Conservation (phyloP, 2,113 vertebrate genomes). For the Chinchilla lanigera region DNA sequence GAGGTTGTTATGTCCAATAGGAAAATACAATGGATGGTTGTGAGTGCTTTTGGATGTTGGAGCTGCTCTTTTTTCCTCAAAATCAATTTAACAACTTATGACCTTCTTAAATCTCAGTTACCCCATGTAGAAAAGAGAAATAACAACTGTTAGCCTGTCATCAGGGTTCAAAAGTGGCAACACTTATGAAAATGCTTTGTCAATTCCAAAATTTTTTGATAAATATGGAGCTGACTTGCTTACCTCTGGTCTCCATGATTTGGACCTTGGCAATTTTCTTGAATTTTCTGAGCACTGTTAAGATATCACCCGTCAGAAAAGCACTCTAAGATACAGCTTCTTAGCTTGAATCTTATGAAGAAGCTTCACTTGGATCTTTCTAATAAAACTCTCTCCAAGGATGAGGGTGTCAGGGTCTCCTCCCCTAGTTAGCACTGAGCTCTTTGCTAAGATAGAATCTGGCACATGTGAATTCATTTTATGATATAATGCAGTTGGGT, state of each 20-base stretch:
- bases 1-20: conserved; percentile 15
- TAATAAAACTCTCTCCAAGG: background rate
- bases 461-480: background rate
- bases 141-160: background rate
- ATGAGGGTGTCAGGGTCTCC: background rate
- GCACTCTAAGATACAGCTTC: background rate
- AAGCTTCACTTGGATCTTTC: conserved; percentile 31
- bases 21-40: background rate
- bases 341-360: background rate
- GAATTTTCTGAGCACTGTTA: background rate
- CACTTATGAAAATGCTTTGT: background rate
- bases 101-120: conserved; percentile 20
- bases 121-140: conserved; percentile 34
- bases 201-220: background rate
- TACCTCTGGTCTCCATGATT: background rate
- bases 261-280: background rate
- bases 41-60: background rate
- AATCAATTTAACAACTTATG: conserved; percentile 28
- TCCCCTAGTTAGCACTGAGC: background rate
- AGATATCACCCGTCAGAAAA: background rate
- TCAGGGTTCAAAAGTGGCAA: background rate
- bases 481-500: background rate
- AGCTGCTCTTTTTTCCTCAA: background rate
- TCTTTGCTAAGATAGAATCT: background rate
- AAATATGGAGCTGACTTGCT: background rate